Evolutionary conservation across 2,113 vertebrate genomes (phyloP).

Genomic region (Nycticorax nycticorax): DNA sequence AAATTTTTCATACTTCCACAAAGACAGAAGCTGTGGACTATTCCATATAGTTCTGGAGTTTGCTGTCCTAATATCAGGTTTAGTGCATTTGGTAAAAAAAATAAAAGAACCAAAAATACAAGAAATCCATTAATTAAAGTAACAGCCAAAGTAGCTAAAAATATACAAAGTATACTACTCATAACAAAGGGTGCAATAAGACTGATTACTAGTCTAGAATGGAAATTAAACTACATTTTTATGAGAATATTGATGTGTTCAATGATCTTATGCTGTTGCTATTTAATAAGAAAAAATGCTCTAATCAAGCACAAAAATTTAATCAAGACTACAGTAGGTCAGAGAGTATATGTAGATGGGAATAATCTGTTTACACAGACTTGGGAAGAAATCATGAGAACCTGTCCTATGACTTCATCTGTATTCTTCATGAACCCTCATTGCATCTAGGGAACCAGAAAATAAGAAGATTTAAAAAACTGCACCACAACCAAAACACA

Average conservation of each 20-base stretch:
- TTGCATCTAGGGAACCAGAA: background rate
- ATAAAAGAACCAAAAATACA: background rate
- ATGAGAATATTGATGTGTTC: background rate
- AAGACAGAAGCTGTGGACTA: background rate
- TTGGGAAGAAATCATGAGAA: background rate
- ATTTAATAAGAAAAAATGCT: background rate
- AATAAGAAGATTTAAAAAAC: background rate
- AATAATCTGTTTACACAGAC: background rate
- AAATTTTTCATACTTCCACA: background rate
- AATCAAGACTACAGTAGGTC: background rate
- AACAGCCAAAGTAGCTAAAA: background rate
- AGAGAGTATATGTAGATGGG: background rate
- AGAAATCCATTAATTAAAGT: background rate
- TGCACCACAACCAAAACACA: background rate
- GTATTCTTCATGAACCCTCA: background rate
- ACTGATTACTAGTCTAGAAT: background rate
- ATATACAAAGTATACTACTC: background rate
- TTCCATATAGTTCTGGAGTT: background rate
- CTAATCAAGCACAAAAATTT: background rate
- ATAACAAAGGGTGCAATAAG: background rate
- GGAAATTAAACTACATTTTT: background rate
- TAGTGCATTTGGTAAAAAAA: background rate
- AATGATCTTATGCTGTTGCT: background rate
- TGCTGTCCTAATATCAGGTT: background rate
- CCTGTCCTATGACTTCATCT: background rate